Base-by-base conservation (phyloP, 2,888 invertebrate species). In the Papilio gigon region DNA sequence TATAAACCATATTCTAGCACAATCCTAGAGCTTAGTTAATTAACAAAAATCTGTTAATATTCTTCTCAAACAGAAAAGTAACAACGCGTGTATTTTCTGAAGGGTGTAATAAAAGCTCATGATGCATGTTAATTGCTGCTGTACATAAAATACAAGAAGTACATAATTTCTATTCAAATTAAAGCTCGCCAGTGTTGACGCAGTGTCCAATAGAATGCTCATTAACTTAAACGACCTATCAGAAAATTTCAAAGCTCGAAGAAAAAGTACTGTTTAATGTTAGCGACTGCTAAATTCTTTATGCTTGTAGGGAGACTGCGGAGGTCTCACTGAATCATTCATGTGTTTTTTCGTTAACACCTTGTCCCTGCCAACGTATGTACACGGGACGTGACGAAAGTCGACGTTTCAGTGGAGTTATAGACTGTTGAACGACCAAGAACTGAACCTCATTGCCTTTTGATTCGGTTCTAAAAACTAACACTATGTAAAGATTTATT, bases 291-390 rank as follows among this genome's bases (percentile, higher is more conserved):
- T 83, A 87, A 87, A 91, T 91, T 87, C 91, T 79, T 83, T 87
- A 80, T 84, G 83, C 86, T 83, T 89, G 90, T 90, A 86, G 86
- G 83, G 87, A 84, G 76, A 79, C 76, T 76, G 80, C 75, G 85
- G 88, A 78, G 80, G 87, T 88, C 88, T 84, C 90, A 82, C 90
- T 91, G 90, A 87, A 91, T 92, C 87, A 91, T 91, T 91, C 90
- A 92, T 88, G 79, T 67, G 82, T 84, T 91, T 91, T 92, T 92
- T 91, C 83, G 81, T 77, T 78, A 82, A 89, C 91, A 90, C 90
- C 90, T 88, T 86, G 84, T 85, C 77, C 76, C 82, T 88, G 87
- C 90, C 86, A 88, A 88, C 90, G 89, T 90, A 88, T 89, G 90
- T 89, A 84, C 74, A 72, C 86, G 84, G 89, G 87, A 88, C 82